Evolutionary conservation across 2,797 vertebrate genomes (phyloP).

Genomic region (Pseudotriccus pelzelni): DNA sequence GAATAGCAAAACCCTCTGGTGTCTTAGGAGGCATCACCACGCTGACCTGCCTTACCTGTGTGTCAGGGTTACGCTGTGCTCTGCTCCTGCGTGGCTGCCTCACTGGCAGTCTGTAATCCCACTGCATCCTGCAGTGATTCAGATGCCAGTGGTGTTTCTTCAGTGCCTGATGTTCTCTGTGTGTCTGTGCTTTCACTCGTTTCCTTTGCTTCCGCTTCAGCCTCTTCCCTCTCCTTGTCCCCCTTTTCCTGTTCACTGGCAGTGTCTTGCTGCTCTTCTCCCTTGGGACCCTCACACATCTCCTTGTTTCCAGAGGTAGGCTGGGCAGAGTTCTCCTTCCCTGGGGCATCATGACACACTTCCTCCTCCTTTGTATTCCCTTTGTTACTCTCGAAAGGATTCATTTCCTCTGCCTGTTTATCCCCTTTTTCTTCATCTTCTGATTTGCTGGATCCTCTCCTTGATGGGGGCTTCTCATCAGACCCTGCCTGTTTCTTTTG

Average conservation of each 20-base stretch:
- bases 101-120: neutral
- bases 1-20: neutral
- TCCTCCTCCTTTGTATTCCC: neutral
- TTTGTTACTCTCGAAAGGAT: neutral
- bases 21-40: neutral
- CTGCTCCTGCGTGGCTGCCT: neutral
- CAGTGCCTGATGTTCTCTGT: neutral
- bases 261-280: neutral
- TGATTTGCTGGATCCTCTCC: neutral
- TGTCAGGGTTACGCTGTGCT: neutral
- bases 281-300: neutral
- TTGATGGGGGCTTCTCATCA: neutral
- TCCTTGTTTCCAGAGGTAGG: neutral
- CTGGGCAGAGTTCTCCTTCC: neutral
- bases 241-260: neutral
- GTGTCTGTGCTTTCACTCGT: neutral
- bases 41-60: conserved; percentile 31
- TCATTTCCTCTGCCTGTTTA: neutral
- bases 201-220: neutral
- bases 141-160: neutral
- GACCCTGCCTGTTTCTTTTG: neutral
- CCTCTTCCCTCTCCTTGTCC: neutral
- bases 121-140: neutral
- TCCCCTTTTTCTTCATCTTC: conserved; percentile 42
- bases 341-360: neutral